A percentile compares a stretch with the other conserved stretches of the same genome.
phyloP scores from a whole-genome alignment of 1,140 invertebrate species.

The Drosophila kohkoa region DNA sequence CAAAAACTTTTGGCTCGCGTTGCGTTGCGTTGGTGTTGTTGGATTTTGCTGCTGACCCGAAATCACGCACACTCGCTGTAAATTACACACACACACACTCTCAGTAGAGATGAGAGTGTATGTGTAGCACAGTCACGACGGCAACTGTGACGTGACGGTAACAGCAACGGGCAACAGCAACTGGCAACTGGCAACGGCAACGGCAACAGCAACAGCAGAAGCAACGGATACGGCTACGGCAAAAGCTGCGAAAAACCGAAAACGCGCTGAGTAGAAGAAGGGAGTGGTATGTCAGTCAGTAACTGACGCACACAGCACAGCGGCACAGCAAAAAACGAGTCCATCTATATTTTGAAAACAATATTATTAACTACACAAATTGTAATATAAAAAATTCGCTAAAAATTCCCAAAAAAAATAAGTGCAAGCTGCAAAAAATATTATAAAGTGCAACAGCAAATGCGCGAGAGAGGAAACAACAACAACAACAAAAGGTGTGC shows the following conservation, averaged over 20 bases:
- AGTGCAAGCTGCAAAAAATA: not conserved
- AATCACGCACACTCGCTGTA: slow-evolving; percentile 82
- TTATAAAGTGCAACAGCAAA: slow-evolving; percentile 33
- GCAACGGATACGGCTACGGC: slow-evolving; percentile 41
- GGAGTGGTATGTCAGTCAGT: slow-evolving; percentile 85
- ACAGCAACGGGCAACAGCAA: slow-evolving; percentile 51
- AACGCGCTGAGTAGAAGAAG: slow-evolving; percentile 75
- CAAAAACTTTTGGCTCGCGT: slow-evolving; percentile 22
- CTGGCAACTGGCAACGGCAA: slow-evolving; percentile 35
- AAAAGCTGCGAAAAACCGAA: slow-evolving; percentile 73
- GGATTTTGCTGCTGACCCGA: slow-evolving; percentile 69
- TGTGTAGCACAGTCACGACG: slow-evolving; percentile 45
- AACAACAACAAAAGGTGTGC: slow-evolving; percentile 48
- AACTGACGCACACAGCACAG: slow-evolving; percentile 85
- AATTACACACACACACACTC: slow-evolving; percentile 65
- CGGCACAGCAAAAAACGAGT: slow-evolving; percentile 65
- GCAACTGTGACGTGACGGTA: slow-evolving; percentile 64
- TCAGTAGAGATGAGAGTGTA: slow-evolving; percentile 3
- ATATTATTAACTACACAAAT: slow-evolving; percentile 9
- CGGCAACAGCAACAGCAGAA: slow-evolving; percentile 34
- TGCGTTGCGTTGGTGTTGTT: slow-evolving; percentile 60
- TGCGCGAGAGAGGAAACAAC: slow-evolving; percentile 21
- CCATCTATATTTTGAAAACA: slow-evolving; percentile 53
- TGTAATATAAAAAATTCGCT: not conserved
- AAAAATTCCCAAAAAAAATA: slow-evolving; percentile 46